These are phyloP conservation scores for Carterocephalus palaemon DNA, from an alignment of 2,888 invertebrate species.

Conservation along the genomic window DNA sequence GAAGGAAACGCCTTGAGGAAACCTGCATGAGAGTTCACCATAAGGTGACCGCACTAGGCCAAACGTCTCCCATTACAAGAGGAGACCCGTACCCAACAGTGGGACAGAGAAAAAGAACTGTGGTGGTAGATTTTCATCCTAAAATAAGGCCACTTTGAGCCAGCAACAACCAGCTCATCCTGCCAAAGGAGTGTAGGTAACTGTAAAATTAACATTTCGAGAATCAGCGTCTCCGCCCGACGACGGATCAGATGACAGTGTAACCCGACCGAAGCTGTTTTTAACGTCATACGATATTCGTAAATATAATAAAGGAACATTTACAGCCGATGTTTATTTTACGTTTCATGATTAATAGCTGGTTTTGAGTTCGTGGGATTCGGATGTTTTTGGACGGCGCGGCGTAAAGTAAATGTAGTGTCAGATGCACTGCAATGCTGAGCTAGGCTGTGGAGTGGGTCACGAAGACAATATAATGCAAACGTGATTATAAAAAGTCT, in stretches of 20 bases:
- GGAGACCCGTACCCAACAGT: too few species aligned
- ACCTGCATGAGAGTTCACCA: too few species aligned
- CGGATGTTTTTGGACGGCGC: background rate
- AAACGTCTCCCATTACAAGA: background rate
- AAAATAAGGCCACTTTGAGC: too few species aligned
- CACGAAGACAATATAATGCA: too few species aligned
- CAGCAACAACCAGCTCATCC: too few species aligned
- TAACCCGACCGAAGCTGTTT: conserved; percentile 41
- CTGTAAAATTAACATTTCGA: conserved; percentile 29
- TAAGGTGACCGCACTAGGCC: background rate
- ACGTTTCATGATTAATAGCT: conserved; percentile 31
- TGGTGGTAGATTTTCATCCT: background rate
- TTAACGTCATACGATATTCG: conserved; percentile 46
- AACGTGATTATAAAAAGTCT: too few species aligned
- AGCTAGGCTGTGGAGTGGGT: too few species aligned
- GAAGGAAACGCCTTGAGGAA: too few species aligned
- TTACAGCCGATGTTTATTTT: conserved; percentile 41
- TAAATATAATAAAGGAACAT: conserved; percentile 44
- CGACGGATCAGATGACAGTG: conserved; percentile 34
- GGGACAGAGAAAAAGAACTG: background rate
- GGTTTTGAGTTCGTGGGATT: background rate
- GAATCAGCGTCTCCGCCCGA: conserved; percentile 29
- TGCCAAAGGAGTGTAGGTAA: too few species aligned
- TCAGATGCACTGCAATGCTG: too few species aligned
- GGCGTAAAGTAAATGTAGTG: too few species aligned